Percentiles rank a stretch among this genome's conserved stretches.
Conservation (phyloP, 1,140 invertebrate species). For the Bemisia tabaci region DNA sequence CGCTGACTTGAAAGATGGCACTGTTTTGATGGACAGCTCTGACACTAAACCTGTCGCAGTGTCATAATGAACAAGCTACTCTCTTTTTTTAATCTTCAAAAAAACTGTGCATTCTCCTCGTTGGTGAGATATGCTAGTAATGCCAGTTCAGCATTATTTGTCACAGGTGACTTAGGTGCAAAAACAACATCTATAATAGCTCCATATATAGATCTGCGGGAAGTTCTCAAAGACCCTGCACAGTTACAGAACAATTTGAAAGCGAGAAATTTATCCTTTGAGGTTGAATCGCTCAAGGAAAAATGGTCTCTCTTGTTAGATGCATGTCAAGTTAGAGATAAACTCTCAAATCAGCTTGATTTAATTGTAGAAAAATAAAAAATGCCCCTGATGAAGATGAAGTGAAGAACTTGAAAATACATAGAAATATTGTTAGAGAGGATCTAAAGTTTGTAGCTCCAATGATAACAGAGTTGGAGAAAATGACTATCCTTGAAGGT, state of each 20-base stretch:
- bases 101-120: not conserved
- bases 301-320: slow-evolving; percentile 38
- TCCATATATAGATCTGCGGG: slow-evolving; percentile 44
- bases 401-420: slow-evolving; percentile 31
- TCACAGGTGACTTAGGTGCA: slow-evolving; percentile 43
- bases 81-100: not conserved
- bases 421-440: slow-evolving; percentile 39
- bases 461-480: slow-evolving; percentile 43
- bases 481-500: slow-evolving; percentile 37
- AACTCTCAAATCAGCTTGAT: slow-evolving; percentile 31
- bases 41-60: not conserved
- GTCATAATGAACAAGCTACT: not conserved
- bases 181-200: slow-evolving; percentile 41
- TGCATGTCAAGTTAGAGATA: slow-evolving; percentile 29
- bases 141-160: slow-evolving; percentile 42
- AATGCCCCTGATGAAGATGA: slow-evolving; percentile 27
- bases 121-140: no score
- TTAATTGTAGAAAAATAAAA: slow-evolving; percentile 23
- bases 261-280: slow-evolving; percentile 31
- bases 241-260: slow-evolving; percentile 35
- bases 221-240: slow-evolving; percentile 34
- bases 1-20: slow-evolving; percentile 30
- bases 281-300: slow-evolving; percentile 33
- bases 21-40: slow-evolving; percentile 36
- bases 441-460: slow-evolving; percentile 42